These are phyloP conservation scores for Dryococelus australis DNA, from an alignment of 2,888 invertebrate species.

Conservation along the genomic window DNA sequence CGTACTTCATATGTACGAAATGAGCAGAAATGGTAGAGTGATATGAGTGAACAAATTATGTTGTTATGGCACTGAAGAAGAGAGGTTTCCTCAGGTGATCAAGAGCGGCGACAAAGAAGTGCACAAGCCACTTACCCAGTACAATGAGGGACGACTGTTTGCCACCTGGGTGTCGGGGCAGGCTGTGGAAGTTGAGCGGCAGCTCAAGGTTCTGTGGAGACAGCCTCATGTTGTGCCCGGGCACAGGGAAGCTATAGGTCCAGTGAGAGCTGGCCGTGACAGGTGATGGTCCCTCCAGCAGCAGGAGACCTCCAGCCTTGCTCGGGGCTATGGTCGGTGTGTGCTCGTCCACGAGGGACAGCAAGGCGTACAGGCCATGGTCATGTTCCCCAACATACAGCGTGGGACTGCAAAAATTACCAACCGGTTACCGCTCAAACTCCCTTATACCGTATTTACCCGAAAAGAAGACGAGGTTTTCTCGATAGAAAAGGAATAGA, in stretches of 20 bases:
- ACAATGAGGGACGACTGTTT: constrained; percentile 39
- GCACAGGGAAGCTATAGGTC: constrained; percentile 4
- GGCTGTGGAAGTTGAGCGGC: constrained; percentile 38
- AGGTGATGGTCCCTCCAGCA: constrained; percentile 79
- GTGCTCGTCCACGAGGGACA: constrained; percentile 90
- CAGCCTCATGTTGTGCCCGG: constrained; percentile 37
- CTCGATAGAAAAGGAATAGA: neutral
- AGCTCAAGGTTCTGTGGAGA: constrained; percentile 34
- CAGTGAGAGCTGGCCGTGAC: neutral
- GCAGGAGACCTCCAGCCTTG: constrained; percentile 71
- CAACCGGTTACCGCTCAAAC: neutral
- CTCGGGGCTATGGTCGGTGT: constrained; percentile 82
- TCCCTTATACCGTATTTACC: too few species aligned
- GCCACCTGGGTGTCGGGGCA: constrained; percentile 31
- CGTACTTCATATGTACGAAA: too few species aligned
- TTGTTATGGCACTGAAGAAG: too few species aligned
- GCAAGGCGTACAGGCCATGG: constrained; percentile 90
- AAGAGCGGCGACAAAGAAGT: too few species aligned
- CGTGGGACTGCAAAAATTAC: constrained; percentile 74
- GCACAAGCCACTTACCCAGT: constrained; percentile 43
- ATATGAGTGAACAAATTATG: too few species aligned
- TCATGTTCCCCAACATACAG: constrained; percentile 90
- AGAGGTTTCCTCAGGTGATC: too few species aligned
- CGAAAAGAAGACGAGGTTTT: too few species aligned
- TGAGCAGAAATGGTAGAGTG: too few species aligned